These are phyloP conservation scores for Tetragonisca angustula DNA, from an alignment of 2,888 invertebrate genomes.

Conservation along the genomic window DNA sequence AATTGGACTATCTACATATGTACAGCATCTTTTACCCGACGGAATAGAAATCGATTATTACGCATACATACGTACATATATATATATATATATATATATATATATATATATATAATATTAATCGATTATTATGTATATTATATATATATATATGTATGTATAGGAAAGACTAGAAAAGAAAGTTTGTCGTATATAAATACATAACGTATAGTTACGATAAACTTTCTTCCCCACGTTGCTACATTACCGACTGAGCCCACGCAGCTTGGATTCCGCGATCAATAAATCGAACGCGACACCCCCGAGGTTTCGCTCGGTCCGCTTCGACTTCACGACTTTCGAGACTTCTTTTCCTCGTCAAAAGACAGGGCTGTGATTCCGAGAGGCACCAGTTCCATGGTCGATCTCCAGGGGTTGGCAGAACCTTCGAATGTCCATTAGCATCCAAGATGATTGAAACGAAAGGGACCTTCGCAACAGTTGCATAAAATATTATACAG, in stretches of 20 bases:
- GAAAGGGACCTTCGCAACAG: too few species aligned
- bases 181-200: too few species aligned
- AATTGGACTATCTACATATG: constrained; percentile 74
- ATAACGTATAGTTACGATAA: constrained; percentile 35
- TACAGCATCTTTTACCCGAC: constrained; percentile 69
- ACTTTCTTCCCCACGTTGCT: constrained; percentile 57
- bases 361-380: not conserved
- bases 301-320: not conserved
- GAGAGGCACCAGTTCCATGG: too few species aligned
- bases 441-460: too few species aligned
- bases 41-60: constrained; percentile 71
- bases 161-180: too few species aligned
- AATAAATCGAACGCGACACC: not conserved
- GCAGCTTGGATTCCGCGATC: not conserved
- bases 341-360: constrained; percentile 14
- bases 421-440: too few species aligned
- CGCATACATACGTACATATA: constrained; percentile 20
- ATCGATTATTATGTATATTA: too few species aligned
- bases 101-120: not conserved
- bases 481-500: too few species aligned
- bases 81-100: too few species aligned
- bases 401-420: too few species aligned
- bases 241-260: constrained; percentile 1
- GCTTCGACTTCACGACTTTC: constrained; percentile 21
- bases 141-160: too few species aligned